phyloP scores from a whole-genome alignment of 2,797 vertebrate genomes.

The Cynopterus sphinx region DNA sequence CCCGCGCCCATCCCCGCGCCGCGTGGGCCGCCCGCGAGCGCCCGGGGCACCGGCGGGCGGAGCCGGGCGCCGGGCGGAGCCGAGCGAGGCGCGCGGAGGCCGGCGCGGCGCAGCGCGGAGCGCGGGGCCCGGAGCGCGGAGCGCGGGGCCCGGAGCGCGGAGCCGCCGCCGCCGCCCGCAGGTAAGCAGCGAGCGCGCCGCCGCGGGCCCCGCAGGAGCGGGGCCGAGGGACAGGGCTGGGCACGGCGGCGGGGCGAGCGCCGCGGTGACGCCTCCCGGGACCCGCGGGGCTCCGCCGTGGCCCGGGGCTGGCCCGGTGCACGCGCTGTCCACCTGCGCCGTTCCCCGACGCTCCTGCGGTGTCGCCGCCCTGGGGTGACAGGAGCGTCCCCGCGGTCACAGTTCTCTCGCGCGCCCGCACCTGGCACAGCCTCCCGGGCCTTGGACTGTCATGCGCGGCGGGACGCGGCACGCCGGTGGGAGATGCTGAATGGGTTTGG shows the following conservation, averaged over 20 bases:
- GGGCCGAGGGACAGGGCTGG: not conserved
- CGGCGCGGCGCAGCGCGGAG: too few species aligned
- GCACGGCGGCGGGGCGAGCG: not conserved
- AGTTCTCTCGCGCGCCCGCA: constrained; percentile 3
- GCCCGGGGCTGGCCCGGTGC: constrained; percentile 51
- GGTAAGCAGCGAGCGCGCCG: constrained; percentile 56
- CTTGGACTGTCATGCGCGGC: not conserved
- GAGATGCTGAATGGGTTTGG: constrained; percentile 17
- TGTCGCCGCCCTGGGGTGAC: constrained; percentile 60
- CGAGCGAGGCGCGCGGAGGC: constrained; percentile 68
- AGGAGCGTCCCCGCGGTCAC: constrained; percentile 67
- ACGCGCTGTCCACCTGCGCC: constrained; percentile 39
- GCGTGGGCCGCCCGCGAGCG: constrained; percentile 72
- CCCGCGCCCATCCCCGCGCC: constrained; percentile 75
- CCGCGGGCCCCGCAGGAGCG: not conserved
- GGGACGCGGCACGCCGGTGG: not conserved
- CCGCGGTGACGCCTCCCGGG: not conserved
- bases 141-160: too few species aligned
- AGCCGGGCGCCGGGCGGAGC: constrained; percentile 77
- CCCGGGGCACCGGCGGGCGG: constrained; percentile 72
- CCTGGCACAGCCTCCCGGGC: constrained; percentile 24
- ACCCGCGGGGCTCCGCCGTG: not conserved
- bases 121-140: too few species aligned
- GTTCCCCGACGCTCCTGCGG: constrained; percentile 58
- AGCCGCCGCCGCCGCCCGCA: constrained; percentile 19